Percentiles rank a stretch among this genome's conserved stretches.
These are phyloP conservation scores for Xyrichtys novacula DNA, from an alignment of 2,797 vertebrate genomes.

Conservation along the genomic window DNA sequence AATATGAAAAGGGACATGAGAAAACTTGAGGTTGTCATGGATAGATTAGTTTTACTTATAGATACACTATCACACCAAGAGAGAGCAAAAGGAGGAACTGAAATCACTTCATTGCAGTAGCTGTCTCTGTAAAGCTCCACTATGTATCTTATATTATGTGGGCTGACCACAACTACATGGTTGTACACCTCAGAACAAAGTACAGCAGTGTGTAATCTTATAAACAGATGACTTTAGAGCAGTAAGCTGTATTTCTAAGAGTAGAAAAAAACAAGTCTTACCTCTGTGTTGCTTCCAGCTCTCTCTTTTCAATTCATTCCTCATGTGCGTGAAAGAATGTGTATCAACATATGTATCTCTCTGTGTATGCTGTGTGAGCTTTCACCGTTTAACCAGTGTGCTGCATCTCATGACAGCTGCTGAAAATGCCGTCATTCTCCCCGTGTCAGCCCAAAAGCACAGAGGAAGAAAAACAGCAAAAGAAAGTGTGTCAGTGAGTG, in stretches of 20 bases:
- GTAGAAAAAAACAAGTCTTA: slow-evolving; percentile 53
- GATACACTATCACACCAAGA: neutral
- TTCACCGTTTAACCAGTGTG: slow-evolving; percentile 49
- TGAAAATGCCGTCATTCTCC: slow-evolving; percentile 38
- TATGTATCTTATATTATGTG: neutral
- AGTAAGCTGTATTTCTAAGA: slow-evolving; percentile 1
- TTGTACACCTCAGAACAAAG: slow-evolving; percentile 57
- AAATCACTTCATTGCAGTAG: slow-evolving; percentile 26
- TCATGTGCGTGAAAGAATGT: slow-evolving; percentile 48
- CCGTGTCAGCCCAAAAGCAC: slow-evolving; percentile 14
- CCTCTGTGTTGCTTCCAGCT: slow-evolving; percentile 66
- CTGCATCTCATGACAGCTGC: slow-evolving; percentile 42
- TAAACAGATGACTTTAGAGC: neutral
- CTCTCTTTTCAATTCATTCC: slow-evolving; percentile 64
- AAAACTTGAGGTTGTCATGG: neutral
- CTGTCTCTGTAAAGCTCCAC: neutral
- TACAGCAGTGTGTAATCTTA: slow-evolving; percentile 32
- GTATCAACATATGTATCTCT: slow-evolving; percentile 19
- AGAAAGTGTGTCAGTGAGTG: slow-evolving; percentile 26
- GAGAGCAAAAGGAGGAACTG: slow-evolving; percentile 8
- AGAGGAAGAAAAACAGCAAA: slow-evolving; percentile 6
- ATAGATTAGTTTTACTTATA: neutral
- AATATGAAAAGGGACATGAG: neutral
- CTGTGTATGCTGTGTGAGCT: neutral
- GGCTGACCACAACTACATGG: slow-evolving; percentile 36